phyloP scores from a whole-genome alignment of 2,888 invertebrate genomes.

The Thecocarcelia acutangulata region DNA sequence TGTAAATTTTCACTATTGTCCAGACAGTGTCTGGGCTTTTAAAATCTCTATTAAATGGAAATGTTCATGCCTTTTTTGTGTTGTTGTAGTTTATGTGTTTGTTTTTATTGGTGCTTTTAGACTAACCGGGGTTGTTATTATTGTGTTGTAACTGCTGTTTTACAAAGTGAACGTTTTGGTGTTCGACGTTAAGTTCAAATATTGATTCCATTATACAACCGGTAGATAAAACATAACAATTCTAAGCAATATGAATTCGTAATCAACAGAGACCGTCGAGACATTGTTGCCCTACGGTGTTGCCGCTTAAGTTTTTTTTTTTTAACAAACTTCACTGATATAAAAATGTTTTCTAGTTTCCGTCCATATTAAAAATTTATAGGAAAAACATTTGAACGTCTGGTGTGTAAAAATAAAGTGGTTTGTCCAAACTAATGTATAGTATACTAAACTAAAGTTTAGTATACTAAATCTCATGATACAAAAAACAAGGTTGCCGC shows the following conservation, averaged over 20 bases:
- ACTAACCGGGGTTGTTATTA: slow-evolving; percentile 40
- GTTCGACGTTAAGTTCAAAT: slow-evolving; percentile 45
- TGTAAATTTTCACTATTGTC: slow-evolving; percentile 14
- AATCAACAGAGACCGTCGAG: neutral
- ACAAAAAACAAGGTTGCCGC: too few species aligned
- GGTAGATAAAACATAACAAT: slow-evolving; percentile 1
- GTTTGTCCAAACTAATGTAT: too few species aligned
- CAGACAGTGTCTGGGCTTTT: slow-evolving; percentile 58
- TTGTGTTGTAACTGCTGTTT: slow-evolving; percentile 31
- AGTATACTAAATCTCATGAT: too few species aligned
- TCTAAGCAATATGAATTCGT: slow-evolving; percentile 4
- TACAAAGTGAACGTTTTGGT: slow-evolving; percentile 49
- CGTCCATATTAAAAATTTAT: too few species aligned
- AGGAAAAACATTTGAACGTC: too few species aligned
- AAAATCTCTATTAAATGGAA: slow-evolving; percentile 36
- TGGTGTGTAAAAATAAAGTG: too few species aligned
- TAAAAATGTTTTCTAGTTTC: too few species aligned
- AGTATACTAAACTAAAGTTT: too few species aligned
- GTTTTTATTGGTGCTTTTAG: slow-evolving; percentile 53
- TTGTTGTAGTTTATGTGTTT: slow-evolving; percentile 56
- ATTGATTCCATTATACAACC: slow-evolving; percentile 36
- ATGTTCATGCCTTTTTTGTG: slow-evolving; percentile 23
- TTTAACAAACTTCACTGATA: too few species aligned
- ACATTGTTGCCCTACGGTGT: neutral
- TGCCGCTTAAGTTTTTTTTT: too few species aligned